phyloP scores from a whole-genome alignment of 2,797 vertebrate genomes.

The Ptychadena robeensis region DNA sequence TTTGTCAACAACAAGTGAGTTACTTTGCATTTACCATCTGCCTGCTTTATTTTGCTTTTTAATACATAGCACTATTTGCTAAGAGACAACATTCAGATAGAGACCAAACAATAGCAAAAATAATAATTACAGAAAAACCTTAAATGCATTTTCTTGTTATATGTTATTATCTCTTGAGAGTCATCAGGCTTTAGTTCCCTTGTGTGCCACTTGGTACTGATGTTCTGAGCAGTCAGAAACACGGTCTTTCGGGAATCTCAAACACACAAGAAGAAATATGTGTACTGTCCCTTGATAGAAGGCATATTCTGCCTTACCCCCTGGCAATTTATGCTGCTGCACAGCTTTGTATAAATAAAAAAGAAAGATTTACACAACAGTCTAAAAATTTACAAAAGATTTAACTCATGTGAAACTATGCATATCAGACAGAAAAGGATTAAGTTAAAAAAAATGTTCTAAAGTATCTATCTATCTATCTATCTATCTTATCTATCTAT shows the following conservation, averaged over 20 bases:
- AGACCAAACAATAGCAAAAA: conserved; percentile 24
- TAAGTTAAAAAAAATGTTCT: too few relatives aligned
- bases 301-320: conserved; percentile 40
- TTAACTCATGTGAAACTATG: conserved; percentile 34
- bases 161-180: conserved; percentile 41
- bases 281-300: conserved; percentile 36
- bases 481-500: background rate
- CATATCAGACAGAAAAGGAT: conserved; percentile 27
- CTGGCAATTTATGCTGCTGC: conserved; percentile 53
- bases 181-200: conserved; percentile 44
- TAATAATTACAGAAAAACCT: conserved; percentile 9
- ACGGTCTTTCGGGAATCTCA: conserved; percentile 39
- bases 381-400: conserved; percentile 17
- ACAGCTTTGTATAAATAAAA: conserved; percentile 57
- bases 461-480: background rate
- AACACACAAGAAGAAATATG: conserved; percentile 41
- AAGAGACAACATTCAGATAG: conserved; percentile 8
- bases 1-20: background rate
- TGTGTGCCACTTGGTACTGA: conserved; percentile 41
- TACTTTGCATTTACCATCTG: background rate
- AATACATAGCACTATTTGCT: background rate
- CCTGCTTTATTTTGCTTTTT: background rate
- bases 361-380: conserved; percentile 34
- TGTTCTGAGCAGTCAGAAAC: conserved; percentile 46
- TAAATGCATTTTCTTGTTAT: conserved; percentile 8